phyloP scores from a whole-genome alignment of 1,140 invertebrate species.

The Drosophila murphyi region DNA sequence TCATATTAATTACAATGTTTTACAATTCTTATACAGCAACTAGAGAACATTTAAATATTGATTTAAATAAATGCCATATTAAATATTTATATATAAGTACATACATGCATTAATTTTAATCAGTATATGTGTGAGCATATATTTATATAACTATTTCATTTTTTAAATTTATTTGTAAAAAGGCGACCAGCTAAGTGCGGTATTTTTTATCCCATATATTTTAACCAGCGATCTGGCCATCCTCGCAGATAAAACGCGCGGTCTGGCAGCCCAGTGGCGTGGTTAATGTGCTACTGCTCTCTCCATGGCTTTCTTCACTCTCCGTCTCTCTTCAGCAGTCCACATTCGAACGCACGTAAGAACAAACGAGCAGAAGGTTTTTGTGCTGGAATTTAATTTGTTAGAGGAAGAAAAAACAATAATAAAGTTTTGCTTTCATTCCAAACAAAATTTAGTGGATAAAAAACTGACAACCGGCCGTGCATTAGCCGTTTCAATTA shows the following conservation, averaged over 20 bases:
- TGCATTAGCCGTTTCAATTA: neutral
- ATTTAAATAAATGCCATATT: no score
- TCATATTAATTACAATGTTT: no score
- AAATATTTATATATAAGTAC: no score
- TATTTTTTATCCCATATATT: neutral
- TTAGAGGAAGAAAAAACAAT: constrained; percentile 84
- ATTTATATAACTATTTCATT: neutral
- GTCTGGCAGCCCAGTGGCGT: constrained; percentile 29
- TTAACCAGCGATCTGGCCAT: neutral
- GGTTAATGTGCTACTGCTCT: constrained; percentile 54
- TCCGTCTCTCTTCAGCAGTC: constrained; percentile 64
- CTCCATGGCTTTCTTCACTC: constrained; percentile 53
- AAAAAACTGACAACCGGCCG: constrained; percentile 40
- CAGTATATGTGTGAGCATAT: no score
- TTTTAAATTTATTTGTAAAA: neutral
- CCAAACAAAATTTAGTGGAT: constrained; percentile 62
- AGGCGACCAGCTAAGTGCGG: neutral
- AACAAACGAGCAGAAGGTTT: constrained; percentile 63
- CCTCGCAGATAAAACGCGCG: neutral
- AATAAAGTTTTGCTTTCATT: constrained; percentile 76
- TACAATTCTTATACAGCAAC: no score
- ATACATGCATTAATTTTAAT: no score
- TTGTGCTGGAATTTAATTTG: constrained; percentile 79
- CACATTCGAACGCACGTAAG: constrained; percentile 51
- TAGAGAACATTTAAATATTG: no score